These are phyloP conservation scores for Sebastes kiyomatsui DNA, from an alignment of 2,797 vertebrate species.

Conservation along the genomic window DNA sequence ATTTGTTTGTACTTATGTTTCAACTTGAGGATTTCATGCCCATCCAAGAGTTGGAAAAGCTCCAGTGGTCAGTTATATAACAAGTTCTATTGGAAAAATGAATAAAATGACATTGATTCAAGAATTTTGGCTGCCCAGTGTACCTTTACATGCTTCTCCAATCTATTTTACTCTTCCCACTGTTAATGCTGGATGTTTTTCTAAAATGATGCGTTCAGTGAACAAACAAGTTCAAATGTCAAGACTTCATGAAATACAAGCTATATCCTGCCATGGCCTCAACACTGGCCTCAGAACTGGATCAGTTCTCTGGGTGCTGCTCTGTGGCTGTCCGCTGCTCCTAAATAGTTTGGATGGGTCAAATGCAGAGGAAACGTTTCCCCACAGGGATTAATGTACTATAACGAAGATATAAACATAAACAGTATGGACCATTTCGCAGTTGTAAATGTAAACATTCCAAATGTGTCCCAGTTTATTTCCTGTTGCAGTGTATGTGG, in stretches of 20 bases:
- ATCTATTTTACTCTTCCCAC: not conserved
- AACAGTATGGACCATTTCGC: not conserved
- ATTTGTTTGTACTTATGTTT: not conserved
- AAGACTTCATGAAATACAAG: not conserved
- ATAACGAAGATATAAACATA: not conserved
- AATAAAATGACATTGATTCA: not conserved
- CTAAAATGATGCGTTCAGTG: not conserved
- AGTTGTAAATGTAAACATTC: no score
- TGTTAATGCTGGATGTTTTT: not conserved
- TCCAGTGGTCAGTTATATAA: not conserved
- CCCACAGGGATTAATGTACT: not conserved
- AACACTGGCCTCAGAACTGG: not conserved
- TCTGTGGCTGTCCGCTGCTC: not conserved
- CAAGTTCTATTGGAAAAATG: not conserved
- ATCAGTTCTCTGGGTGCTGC: slow-evolving; percentile 4
- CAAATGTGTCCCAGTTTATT: no score
- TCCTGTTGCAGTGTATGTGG: no score
- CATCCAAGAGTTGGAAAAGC: not conserved
- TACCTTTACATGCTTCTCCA: not conserved
- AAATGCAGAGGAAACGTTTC: not conserved
- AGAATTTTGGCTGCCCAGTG: not conserved
- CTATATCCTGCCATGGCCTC: no score
- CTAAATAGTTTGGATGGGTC: not conserved
- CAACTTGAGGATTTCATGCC: not conserved
- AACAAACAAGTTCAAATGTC: not conserved